Evolutionary conservation across 2,113 vertebrate genomes (phyloP).

Genomic region (Limanda limanda): DNA sequence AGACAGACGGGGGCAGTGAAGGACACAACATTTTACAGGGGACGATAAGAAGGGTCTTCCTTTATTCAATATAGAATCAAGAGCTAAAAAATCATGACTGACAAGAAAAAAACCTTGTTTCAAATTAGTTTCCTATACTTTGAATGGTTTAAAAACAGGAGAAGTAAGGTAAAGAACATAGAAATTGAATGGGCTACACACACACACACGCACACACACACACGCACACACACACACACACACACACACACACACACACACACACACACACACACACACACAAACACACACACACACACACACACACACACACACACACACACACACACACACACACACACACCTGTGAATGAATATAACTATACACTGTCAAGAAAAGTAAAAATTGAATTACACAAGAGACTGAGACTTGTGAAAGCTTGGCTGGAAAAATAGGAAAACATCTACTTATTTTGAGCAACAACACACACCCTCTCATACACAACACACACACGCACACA

Average conservation of each 20-base stretch:
- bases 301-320: neutral
- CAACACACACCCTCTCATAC: conserved; percentile 6
- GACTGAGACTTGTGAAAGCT: conserved; percentile 16
- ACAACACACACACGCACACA: neutral
- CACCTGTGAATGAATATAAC: conserved; percentile 13
- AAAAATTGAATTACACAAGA: conserved; percentile 4
- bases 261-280: neutral
- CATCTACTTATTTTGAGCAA: conserved; percentile 38
- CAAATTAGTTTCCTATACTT: neutral
- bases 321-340: neutral
- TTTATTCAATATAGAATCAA: conserved; percentile 4
- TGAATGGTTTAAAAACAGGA: neutral
- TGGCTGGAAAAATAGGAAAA: conserved; percentile 34
- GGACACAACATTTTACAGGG: conserved; percentile 13
- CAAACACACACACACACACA: neutral
- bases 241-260: neutral
- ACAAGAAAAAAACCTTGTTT: neutral
- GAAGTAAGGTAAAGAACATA: neutral
- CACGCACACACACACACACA: no score
- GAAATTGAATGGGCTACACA: neutral
- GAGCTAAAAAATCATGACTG: neutral
- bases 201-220: neutral
- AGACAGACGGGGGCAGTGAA: conserved; percentile 3
- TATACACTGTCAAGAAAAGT: neutral
- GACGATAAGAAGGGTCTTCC: neutral